Evolutionary conservation across 2,113 vertebrate species (phyloP).

Genomic region (Acrocephalus arundinaceus): DNA sequence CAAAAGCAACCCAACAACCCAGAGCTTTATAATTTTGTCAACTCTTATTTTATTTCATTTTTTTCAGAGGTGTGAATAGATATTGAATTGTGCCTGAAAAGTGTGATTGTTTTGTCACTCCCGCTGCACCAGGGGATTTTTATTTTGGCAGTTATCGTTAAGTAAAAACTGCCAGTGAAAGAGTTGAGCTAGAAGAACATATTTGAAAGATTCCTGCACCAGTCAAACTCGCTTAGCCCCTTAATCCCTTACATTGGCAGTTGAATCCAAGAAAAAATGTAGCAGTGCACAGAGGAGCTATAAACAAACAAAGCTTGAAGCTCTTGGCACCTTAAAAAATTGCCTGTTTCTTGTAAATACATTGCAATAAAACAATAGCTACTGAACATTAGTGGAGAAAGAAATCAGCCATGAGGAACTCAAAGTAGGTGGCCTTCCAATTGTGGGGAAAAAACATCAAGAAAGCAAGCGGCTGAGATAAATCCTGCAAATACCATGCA

Average conservation of each 20-base stretch:
- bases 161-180: slow-evolving; percentile 72
- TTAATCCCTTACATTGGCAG: slow-evolving; percentile 77
- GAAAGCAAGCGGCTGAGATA: background rate
- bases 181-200: slow-evolving; percentile 42
- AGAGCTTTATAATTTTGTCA: slow-evolving; percentile 15
- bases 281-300: slow-evolving; percentile 64
- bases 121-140: background rate
- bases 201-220: slow-evolving; percentile 70
- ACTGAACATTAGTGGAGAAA: slow-evolving; percentile 43
- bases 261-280: slow-evolving; percentile 62
- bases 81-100: slow-evolving; percentile 28
- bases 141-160: slow-evolving; percentile 53
- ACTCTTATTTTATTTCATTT: background rate
- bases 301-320: slow-evolving; percentile 70
- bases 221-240: slow-evolving; percentile 74
- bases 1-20: background rate
- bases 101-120: slow-evolving; percentile 48
- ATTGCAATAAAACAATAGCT: slow-evolving; percentile 69
- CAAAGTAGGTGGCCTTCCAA: background rate
- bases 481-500: background rate
- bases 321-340: slow-evolving; percentile 53
- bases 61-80: slow-evolving; percentile 4
- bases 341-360: slow-evolving; percentile 65
- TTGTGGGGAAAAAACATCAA: background rate
- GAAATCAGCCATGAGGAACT: slow-evolving; percentile 53